Evolutionary conservation across 1,140 invertebrate species (phyloP).

Genomic region (Andrena cerasifolii): DNA sequence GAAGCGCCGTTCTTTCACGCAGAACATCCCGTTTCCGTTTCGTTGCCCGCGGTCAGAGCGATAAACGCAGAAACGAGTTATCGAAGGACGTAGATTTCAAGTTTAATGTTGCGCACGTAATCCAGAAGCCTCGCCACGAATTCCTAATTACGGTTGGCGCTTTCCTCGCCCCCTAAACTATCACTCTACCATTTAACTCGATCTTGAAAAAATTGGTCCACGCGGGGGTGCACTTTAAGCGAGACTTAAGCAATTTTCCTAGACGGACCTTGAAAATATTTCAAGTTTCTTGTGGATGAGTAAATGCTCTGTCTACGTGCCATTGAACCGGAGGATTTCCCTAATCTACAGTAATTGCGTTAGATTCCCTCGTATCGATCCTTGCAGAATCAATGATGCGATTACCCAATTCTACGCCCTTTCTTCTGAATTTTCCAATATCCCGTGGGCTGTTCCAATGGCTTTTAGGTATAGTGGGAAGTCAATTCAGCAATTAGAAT

Average conservation of each 20-base stretch:
- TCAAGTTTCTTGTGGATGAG: too few species aligned
- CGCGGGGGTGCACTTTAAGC: too few species aligned
- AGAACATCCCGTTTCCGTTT: conserved; percentile 2
- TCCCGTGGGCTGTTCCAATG: too few species aligned
- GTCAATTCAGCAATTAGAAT: too few species aligned
- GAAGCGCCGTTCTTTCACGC: neutral
- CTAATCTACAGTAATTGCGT: conserved; percentile 13
- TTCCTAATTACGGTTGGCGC: too few species aligned
- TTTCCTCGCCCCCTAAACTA: neutral
- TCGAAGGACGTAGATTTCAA: neutral
- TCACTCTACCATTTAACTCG: too few species aligned
- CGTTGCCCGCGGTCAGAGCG: neutral
- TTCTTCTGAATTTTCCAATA: neutral
- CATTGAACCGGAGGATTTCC: neutral
- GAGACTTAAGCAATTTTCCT: too few species aligned
- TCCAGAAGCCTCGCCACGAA: neutral
- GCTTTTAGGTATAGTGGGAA: too few species aligned
- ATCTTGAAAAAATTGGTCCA: too few species aligned
- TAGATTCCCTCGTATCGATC: conserved; percentile 12
- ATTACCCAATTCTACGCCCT: conserved; percentile 7
- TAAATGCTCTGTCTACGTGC: too few species aligned
- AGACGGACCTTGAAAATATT: too few species aligned
- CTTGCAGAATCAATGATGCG: neutral
- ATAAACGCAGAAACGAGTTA: conserved; percentile 16
- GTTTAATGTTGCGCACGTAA: neutral